Percentiles rank a stretch among this genome's conserved stretches.
Evolutionary conservation across 2,797 vertebrate genomes (phyloP).

Genomic region (Molossus molossus): DNA sequence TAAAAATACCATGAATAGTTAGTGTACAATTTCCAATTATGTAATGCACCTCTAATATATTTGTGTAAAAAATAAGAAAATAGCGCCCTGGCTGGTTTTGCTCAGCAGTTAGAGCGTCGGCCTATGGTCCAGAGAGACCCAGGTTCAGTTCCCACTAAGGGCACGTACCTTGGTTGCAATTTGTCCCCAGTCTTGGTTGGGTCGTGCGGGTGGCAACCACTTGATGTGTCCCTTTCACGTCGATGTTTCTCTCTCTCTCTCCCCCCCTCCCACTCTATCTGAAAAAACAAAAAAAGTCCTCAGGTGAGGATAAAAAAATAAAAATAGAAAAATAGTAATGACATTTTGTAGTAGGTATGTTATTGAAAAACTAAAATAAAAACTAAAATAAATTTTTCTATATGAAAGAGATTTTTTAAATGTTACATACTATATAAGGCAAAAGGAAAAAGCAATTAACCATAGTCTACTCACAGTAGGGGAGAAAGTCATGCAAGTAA

Average conservation of each 20-base stretch:
- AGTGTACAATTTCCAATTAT: not conserved
- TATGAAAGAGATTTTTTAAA: not conserved
- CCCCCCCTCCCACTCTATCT: too few relatives aligned
- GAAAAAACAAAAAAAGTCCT: too few relatives aligned
- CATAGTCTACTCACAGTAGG: slow-evolving; percentile 2
- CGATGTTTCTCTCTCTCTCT: too few relatives aligned
- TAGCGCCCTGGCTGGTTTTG: too few relatives aligned
- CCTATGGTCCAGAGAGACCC: too few relatives aligned
- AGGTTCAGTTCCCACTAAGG: too few relatives aligned
- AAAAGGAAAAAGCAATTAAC: slow-evolving; percentile 39
- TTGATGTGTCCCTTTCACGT: too few relatives aligned
- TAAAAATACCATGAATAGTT: not conserved
- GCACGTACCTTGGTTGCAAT: too few relatives aligned
- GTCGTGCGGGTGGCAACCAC: too few relatives aligned
- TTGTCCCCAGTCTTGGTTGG: too few relatives aligned
- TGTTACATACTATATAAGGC: not conserved
- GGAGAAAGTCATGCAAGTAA: not conserved
- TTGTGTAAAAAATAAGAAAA: not conserved
- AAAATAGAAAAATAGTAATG: not conserved
- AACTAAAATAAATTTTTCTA: not conserved
- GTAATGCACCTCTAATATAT: not conserved
- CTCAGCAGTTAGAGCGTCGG: too few relatives aligned
- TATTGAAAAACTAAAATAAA: slow-evolving; percentile 41
- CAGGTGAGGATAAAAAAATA: too few relatives aligned
- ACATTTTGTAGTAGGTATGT: not conserved